A percentile compares a stretch with the other conserved stretches of the same genome.
Conservation (phyloP, 2,797 vertebrate genomes). For the Urocyon cinereoargenteus region DNA sequence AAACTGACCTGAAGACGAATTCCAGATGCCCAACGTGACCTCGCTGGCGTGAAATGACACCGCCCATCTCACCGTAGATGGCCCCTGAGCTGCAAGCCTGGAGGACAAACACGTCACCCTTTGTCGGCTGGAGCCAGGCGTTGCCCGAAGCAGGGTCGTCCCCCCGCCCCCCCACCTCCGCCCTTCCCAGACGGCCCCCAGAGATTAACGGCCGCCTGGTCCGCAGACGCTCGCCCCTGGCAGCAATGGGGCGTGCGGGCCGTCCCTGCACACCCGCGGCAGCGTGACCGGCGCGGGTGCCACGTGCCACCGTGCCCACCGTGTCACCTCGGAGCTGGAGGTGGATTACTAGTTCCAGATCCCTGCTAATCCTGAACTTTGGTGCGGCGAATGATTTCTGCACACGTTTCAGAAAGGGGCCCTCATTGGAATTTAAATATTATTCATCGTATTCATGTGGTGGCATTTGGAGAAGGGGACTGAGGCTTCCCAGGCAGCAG, state of each 20-base stretch:
- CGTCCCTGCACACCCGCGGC: no score
- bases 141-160: fast-evolving
- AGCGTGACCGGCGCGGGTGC: fast-evolving
- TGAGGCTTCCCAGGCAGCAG: not conserved
- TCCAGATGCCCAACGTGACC: not conserved
- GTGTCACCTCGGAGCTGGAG: fast-evolving
- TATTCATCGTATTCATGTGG: not conserved
- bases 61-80: fast-evolving
- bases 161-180: fast-evolving
- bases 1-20: not conserved
- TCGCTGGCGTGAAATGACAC: not conserved
- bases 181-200: no score
- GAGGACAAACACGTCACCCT: fast-evolving
- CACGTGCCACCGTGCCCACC: fast-evolving
- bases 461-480: constrained; percentile 25
- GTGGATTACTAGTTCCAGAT: fast-evolving
- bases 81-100: not conserved
- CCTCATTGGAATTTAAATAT: not conserved
- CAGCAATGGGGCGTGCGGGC: fast-evolving
- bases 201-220: fast-evolving
- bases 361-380: not conserved
- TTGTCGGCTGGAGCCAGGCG: fast-evolving
- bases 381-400: not conserved
- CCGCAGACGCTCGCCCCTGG: no score
- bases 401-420: not conserved